Evolutionary conservation across 64 coral and sea anemone species (phyloP), one percentile per base, ranked within the genome.

Genomic region (Actinia tenebrosa): DNA sequence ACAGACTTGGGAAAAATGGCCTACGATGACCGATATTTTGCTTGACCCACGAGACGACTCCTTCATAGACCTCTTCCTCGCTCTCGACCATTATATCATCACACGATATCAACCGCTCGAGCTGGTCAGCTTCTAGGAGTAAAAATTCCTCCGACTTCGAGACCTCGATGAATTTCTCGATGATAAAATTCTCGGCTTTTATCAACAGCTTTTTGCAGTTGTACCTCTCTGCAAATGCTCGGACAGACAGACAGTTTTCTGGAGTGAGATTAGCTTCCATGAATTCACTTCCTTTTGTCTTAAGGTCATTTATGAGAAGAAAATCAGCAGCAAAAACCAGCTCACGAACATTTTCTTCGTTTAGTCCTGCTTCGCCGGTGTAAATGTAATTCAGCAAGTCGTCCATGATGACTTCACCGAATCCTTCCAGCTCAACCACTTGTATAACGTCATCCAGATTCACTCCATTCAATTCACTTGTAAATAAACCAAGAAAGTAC

Each of bases 141-240:
- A 99, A 60, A 79, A 99, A 99, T 56, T 99, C 97, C 64, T 99
- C 91, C 15, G 87, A 95, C 82, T 93, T 95, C 14, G 97, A 95
- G 16, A 99, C 97, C 18, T 91, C 91, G 20, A 99, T 91, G 55
- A 99, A 99, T 44, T 95, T 87, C 43, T 93, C 88, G 14, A 85
- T 75, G 79, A 99, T 88, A 86, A 88, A 99, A 14, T 86, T 45
- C 27, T 93, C 88, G 11, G 97, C 89, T 22, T 92, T 95, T 16
- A 82, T 16, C 20, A 88, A 59, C 15, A 99, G 83, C 8, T 93
- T 90, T 45, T 92, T 84, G 60, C 93, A 99, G 16, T 92, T 88
- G 87, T 87, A 99, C 58, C 90, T 95, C 78, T 99, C 97, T 61
- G 97, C 93, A 77, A 95, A 95, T 19, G 89, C 79, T 82, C 91